These are phyloP conservation scores for Labeo catla DNA, from an alignment of 2,113 vertebrate species.

Conservation along the genomic window DNA sequence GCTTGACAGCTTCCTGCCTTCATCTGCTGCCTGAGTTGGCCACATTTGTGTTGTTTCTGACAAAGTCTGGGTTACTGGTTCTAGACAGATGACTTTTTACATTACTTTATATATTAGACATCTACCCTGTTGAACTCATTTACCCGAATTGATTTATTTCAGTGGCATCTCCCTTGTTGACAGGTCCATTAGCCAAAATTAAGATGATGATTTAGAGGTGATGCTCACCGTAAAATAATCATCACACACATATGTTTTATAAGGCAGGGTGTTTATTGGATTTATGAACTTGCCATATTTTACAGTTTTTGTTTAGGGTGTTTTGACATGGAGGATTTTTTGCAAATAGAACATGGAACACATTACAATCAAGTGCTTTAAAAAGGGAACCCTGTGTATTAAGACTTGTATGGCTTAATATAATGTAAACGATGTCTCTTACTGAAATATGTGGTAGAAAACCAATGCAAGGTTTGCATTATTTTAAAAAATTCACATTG, in stretches of 20 bases:
- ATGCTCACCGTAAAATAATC: constrained; percentile 24
- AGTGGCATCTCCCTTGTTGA: constrained; percentile 10
- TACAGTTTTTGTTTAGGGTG: background rate
- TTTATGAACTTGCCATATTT: constrained; percentile 25
- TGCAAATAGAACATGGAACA: background rate
- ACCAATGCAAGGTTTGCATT: too few relatives aligned
- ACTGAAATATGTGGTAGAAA: too few relatives aligned
- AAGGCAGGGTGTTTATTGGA: background rate
- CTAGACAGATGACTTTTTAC: background rate
- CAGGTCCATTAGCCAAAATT: constrained; percentile 42
- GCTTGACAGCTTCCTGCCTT: background rate
- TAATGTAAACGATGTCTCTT: too few relatives aligned
- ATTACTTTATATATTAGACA: background rate
- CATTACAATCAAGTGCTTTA: background rate
- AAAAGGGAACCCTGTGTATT: too few relatives aligned
- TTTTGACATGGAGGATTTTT: constrained; percentile 1
- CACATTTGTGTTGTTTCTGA: background rate
- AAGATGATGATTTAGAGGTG: constrained; percentile 30
- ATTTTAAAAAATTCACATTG: too few relatives aligned
- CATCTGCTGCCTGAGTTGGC: background rate
- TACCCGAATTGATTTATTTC: constrained; percentile 21
- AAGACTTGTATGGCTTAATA: too few relatives aligned
- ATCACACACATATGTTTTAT: constrained; percentile 30
- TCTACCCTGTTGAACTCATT: background rate
- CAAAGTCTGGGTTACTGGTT: background rate